phyloP scores from a whole-genome alignment of 2,888 invertebrate species.

The Augiades crinisus region DNA sequence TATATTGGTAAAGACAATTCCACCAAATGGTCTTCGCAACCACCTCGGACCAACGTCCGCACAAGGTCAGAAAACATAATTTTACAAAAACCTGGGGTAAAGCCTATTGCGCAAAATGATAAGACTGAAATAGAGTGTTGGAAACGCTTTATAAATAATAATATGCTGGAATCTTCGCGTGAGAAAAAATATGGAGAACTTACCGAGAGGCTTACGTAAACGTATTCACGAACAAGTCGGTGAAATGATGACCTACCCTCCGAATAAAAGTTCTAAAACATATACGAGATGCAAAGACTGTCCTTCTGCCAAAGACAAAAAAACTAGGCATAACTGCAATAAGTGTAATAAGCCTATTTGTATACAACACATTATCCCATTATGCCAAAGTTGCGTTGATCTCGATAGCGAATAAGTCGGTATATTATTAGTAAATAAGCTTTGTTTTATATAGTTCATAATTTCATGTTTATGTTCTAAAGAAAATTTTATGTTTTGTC shows the following conservation, averaged over 20 bases:
- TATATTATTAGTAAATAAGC: too few species aligned
- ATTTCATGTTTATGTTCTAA: too few species aligned
- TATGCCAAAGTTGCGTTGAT: conserved; percentile 27
- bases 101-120: conserved; percentile 13
- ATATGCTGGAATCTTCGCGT: conserved; percentile 16
- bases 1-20: conserved; percentile 18
- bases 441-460: too few species aligned
- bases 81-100: conserved; percentile 16
- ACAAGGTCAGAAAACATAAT: conserved; percentile 22
- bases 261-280: conserved; percentile 16
- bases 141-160: conserved; percentile 22
- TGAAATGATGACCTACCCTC: conserved; percentile 19
- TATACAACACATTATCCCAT: conserved; percentile 27
- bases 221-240: conserved; percentile 21
- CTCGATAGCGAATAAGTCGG: too few species aligned
- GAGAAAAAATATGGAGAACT: conserved; percentile 24
- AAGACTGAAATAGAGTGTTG: conserved; percentile 20
- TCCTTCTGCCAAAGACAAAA: conserved; percentile 25
- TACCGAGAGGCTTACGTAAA: conserved; percentile 23
- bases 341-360: conserved; percentile 28
- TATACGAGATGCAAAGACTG: conserved; percentile 27
- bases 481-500: too few species aligned
- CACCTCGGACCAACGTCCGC: conserved; percentile 21
- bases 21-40: conserved; percentile 22
- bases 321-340: conserved; percentile 24